A percentile compares a stretch with the other conserved stretches of the same genome.
Conservation (phyloP, 2,113 vertebrate genomes). For the Aramus guarauna region DNA sequence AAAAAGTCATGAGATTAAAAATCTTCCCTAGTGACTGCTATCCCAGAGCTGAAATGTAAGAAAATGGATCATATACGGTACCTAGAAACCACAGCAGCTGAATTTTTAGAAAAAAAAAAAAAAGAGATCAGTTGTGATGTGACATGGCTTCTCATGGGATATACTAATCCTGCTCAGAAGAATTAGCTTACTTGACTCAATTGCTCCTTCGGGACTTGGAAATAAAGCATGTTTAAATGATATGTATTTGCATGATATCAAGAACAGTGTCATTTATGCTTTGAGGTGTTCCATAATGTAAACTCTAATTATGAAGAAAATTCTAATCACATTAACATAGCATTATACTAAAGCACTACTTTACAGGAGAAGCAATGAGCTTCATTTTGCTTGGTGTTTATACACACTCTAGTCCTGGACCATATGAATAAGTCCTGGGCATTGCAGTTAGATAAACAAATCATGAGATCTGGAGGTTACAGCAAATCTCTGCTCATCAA, state of each 20-base stretch:
- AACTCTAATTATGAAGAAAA: conserved; percentile 27
- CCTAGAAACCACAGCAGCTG: conserved; percentile 1
- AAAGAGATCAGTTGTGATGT: conserved; percentile 47
- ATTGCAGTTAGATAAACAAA: not conserved
- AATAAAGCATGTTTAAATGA: conserved; percentile 10
- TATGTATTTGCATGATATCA: conserved; percentile 6
- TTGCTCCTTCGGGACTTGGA: conserved; percentile 31
- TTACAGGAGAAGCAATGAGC: not conserved
- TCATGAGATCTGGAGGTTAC: not conserved
- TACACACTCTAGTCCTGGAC: not conserved
- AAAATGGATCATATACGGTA: conserved; percentile 16
- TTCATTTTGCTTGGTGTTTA: not conserved
- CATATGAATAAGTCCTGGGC: not conserved
- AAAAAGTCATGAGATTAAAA: conserved; percentile 76
- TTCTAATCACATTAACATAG: conserved; percentile 3
- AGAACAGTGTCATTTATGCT: conserved; percentile 41
- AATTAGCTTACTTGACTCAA: conserved; percentile 48
- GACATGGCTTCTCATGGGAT: conserved; percentile 38
- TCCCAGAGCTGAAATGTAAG: conserved; percentile 36
- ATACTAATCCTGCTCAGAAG: conserved; percentile 50
- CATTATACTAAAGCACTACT: not conserved
- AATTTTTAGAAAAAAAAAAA: not conserved
- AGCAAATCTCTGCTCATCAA: not conserved
- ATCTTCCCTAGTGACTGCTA: conserved; percentile 64
- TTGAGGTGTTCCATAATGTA: conserved; percentile 6